Base-by-base conservation (phyloP, 2,797 vertebrate species). In the Amazona finschi region DNA sequence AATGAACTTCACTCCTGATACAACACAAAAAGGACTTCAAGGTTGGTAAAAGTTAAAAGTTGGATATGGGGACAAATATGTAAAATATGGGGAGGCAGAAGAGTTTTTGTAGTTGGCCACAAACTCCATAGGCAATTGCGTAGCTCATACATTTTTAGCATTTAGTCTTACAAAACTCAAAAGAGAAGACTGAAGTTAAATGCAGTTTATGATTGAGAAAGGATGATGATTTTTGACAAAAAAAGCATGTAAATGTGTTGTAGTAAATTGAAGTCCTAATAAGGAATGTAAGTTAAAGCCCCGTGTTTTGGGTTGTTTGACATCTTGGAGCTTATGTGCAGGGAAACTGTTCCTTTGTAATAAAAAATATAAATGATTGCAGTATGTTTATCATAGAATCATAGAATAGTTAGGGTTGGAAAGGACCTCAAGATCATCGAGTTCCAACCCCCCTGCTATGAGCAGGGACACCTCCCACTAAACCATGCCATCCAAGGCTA, bases 1-100 rank as follows among this genome's bases (percentile, higher is more conserved):
- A 93, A 95, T 96, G 91, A 95, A 91, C 73, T 96, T 94, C 78
- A n/a, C 77, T 92, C 74, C 84, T 91, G 83, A 75, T 82, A 81
- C 78, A 80, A 60, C 58, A 67, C 61, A 83, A 89, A 94, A 87
- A 43, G 31, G 57, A 75, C 57, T 91, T 75, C 41, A 47, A 88
- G 76, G 52, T 57, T 83, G 67, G 36, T 76, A 72, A 85, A 76
- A 44, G 43, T 67, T 77, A 79, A 53, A 60, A 85, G n/a, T 58
- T 36, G 36, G 73, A 46, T 79, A 39, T 28, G 58, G 89, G 53
- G 33, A n/a, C 47, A 67, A 85, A 64, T 58, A 66, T 73, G 83
- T 94, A 82, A 75, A 93, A 75, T 31, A 33, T n/a, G 38, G 50
- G n/a, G 52, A 84, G 10, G 46, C 30, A 69, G 46, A 52, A 86